phyloP scores from a whole-genome alignment of 2,797 vertebrate species.

The Kryptopterus vitreolus region DNA sequence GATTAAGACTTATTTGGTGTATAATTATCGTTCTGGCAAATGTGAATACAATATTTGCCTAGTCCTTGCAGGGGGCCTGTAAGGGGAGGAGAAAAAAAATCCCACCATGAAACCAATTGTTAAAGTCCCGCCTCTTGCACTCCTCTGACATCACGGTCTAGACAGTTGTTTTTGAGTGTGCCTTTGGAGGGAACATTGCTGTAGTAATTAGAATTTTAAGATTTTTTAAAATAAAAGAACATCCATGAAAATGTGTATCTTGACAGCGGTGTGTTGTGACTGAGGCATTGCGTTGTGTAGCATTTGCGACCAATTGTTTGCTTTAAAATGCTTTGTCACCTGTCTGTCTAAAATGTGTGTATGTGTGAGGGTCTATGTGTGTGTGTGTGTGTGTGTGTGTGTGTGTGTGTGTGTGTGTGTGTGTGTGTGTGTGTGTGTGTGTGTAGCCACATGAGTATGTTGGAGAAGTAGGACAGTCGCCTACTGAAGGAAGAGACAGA shows the following conservation, averaged over 20 bases:
- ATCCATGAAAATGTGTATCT: neutral
- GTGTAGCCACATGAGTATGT: conserved; percentile 39
- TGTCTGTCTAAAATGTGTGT: neutral
- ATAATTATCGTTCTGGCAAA: neutral
- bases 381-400: conserved; percentile 34
- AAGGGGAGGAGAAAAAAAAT: neutral
- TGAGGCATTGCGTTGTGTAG: neutral
- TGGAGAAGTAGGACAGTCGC: conserved; percentile 50
- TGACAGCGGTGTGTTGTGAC: neutral
- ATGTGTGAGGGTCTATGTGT: conserved; percentile 38
- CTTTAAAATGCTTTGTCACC: conserved; percentile 40
- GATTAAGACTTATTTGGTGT: neutral
- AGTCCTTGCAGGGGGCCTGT: neutral
- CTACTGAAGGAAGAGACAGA: conserved; percentile 46
- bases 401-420: conserved; percentile 30
- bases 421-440: conserved; percentile 23
- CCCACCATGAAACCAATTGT: neutral
- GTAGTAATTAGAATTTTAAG: neutral
- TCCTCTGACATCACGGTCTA: neutral
- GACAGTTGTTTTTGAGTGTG: neutral
- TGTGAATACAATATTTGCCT: neutral
- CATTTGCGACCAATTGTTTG: neutral
- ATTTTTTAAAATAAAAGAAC: neutral
- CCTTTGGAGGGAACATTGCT: neutral
- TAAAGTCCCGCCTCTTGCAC: neutral